Percentiles rank a stretch among this genome's conserved stretches.
Conservation (phyloP, 2,113 vertebrate species). For the Alouatta palliata region DNA sequence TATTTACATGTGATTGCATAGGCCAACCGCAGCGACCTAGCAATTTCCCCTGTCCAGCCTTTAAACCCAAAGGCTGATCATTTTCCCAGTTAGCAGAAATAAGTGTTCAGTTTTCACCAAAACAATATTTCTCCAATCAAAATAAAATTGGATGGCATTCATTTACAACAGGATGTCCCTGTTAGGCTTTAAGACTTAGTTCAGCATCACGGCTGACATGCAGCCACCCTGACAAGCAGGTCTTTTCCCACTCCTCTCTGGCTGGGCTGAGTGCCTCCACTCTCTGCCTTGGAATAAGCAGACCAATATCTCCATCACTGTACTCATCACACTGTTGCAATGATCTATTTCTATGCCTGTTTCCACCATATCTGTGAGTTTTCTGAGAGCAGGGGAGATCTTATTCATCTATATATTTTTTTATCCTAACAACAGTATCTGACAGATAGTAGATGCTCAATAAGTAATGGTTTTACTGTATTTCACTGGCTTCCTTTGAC, state of each 20-base stretch:
- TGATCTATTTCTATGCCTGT: neutral
- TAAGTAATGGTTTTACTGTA: neutral
- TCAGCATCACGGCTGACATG: neutral
- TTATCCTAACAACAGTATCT: neutral
- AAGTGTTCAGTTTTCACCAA: neutral
- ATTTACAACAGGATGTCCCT: neutral
- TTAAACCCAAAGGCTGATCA: neutral
- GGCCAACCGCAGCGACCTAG: neutral
- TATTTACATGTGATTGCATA: neutral
- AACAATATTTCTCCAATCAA: neutral
- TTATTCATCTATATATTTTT: neutral
- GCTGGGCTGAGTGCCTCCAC: too few species aligned
- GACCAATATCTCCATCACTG: neutral
- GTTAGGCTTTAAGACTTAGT: neutral
- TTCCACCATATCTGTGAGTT: neutral
- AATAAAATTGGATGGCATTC: neutral
- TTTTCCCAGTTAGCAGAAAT: neutral
- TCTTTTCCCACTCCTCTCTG: neutral
- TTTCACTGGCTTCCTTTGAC: neutral
- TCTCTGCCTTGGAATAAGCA: neutral
- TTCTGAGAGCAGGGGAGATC: neutral
- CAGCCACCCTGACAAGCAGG: neutral
- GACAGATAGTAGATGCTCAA: neutral
- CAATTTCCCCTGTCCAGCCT: neutral
- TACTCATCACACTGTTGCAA: neutral